Evolutionary conservation across 2,113 vertebrate genomes (phyloP).

Genomic region (Tachycineta bicolor): DNA sequence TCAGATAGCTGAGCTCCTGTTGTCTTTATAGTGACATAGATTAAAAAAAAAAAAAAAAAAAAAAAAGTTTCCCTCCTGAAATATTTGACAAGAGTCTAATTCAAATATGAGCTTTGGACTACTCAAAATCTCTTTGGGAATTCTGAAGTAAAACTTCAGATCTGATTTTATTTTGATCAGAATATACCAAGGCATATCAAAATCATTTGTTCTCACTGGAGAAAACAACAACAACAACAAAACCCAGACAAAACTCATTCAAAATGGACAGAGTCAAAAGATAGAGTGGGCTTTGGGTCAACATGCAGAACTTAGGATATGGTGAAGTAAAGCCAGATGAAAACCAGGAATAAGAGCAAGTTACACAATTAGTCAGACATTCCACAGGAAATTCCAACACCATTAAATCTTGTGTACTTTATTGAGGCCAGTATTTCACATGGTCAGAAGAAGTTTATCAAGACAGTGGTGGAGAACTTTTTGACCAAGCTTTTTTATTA

Average conservation of each 20-base stretch:
- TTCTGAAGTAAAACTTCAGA: background rate
- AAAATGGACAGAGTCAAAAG: background rate
- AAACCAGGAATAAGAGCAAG: background rate
- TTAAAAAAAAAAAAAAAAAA: background rate
- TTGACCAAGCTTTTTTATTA: background rate
- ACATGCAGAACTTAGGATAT: background rate
- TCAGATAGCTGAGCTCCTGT: background rate
- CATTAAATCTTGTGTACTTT: background rate
- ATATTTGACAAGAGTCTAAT: background rate
- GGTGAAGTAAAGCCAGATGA: background rate
- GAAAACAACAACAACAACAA: background rate
- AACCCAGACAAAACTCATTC: background rate
- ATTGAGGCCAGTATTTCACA: background rate
- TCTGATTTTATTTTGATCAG: background rate
- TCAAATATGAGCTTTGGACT: background rate
- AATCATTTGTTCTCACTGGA: background rate
- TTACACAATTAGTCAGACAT: background rate
- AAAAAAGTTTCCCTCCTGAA: background rate
- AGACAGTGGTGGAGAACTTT: background rate
- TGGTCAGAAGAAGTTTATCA: background rate
- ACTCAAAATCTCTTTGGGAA: background rate
- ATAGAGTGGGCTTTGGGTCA: background rate
- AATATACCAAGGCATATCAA: background rate
- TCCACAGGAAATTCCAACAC: background rate
- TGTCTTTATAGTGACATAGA: background rate